phyloP scores from a whole-genome alignment of 2,797 vertebrate genomes.

The Clarias platycephalus region DNA sequence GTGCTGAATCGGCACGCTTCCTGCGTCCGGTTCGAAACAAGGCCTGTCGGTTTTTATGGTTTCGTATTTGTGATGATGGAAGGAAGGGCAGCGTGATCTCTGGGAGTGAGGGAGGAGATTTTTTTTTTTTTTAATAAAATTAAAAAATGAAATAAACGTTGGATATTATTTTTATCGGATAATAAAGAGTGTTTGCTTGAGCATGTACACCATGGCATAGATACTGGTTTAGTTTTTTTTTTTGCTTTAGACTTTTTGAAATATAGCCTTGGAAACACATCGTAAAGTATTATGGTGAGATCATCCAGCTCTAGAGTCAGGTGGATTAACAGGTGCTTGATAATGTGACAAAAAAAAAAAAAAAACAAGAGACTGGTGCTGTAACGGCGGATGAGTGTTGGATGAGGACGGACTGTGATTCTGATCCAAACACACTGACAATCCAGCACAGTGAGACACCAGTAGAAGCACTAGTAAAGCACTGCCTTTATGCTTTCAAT shows the following conservation, averaged over 20 bases:
- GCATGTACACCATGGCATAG: no score
- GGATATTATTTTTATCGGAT: no score
- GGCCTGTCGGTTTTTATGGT: neutral
- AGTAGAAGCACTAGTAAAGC: neutral
- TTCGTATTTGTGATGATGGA: conserved; percentile 5
- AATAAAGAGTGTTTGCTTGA: no score
- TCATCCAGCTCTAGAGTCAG: neutral
- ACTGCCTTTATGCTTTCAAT: neutral
- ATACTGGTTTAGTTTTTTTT: no score
- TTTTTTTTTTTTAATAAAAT: no score
- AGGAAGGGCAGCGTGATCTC: neutral
- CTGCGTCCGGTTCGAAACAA: neutral
- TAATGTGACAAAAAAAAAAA: neutral
- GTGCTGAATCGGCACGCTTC: neutral
- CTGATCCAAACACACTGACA: neutral
- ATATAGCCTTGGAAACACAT: neutral
- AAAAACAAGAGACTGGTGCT: neutral
- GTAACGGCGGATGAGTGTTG: neutral
- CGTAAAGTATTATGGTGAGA: neutral
- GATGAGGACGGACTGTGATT: neutral
- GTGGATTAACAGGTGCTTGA: neutral
- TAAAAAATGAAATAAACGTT: no score
- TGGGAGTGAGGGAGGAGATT: neutral
- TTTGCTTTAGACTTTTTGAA: no score
- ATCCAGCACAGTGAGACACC: neutral